Base-by-base conservation (phyloP, 2,888 invertebrate species). In the Sisyra nigra region DNA sequence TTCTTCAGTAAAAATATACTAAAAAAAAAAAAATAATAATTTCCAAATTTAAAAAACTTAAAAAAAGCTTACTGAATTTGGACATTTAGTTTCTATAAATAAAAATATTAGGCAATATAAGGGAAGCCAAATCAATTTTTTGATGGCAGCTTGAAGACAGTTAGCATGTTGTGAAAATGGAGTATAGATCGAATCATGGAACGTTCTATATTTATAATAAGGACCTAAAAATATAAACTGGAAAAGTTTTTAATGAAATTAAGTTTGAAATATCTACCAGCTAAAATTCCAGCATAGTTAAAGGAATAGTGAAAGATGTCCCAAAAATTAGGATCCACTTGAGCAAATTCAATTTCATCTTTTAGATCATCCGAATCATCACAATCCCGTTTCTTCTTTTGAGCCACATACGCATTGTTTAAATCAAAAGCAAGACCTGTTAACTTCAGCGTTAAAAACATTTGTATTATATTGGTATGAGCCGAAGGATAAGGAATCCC, bases 341-440 rank as follows among this genome's bases (percentile, higher is more conserved):
- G 24, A 49, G 76, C 75, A 40, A 73, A 65, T 55, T 74, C 66
- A 60, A 71, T 46, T 57, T 59, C 47, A 60, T 56, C 47, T 59
- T 64, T 48, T 10, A 59, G 55, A 41, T 62, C 62, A 6, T 57
- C 57, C 44, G 66, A 63, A 24, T 24, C 24, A 24, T 24, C 24
- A 24, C 24, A 24, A 7, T 7, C 7, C 46, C 60, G 52, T 53
- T 67, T 67, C 30, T 58, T 62, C 3, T 68, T 55, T 37, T 72
- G 61, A 15, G 10, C 10, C 15, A 31, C 29, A 61, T 70, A 72
- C 1, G 76, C 72, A 2, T 76, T 74, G 51, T 81, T 81, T n/a
- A 89, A 75, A 66, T 96, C 96, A 67, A 87, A 93, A 2, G 89
- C 87, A 32, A 96, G 66, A 24, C 93, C 93, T 13, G 91, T 80